Evolutionary conservation across 2,797 vertebrate genomes (phyloP), one percentile per base, ranked within the genome.

Genomic region (Chloroceryle amazona): DNA sequence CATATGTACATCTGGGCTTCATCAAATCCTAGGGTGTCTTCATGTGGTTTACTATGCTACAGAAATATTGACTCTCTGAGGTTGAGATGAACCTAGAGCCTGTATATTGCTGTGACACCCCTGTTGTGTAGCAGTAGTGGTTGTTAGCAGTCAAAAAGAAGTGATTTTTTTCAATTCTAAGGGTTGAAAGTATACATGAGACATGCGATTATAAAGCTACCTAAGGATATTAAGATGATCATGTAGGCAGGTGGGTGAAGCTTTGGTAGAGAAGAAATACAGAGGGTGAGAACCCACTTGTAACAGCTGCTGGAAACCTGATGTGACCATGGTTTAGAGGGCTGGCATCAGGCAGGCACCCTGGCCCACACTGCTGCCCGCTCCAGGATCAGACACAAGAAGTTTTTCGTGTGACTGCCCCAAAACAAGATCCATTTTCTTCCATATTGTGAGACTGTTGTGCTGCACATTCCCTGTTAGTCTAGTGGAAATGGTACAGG

Each of bases 51-150:
- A 18, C 10, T 23, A 5, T 28, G 28, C 47, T 71, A 22, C 37
- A 54, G 3, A 54, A 58, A 18, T 1, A 0, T 47, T 5, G 11
- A 12, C 8, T 55, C 7, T 72, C 55, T 28, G 13, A 12, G 21
- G 18, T 9, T 82, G 75, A 83, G 72, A 6, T 31, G 47, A 23
- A 39, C 19, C 4, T 4, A 61, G 41, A 79, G 22, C 39, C 31
- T 46, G 10, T 47, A 13, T 1, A 1, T 33, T 41, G 9, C 49
- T 2, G 0, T 18, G 60, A 82, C 81, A 44, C 28, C 86, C 25
- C 31, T 66, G n/a, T 65, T 78, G 68, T 33, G 29, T 51, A 31
- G 55, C 44, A 86, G 57, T 61, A 73, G 17, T 42, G 33, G 4
- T 52, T 44, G 25, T 71, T 37, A 73, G 7, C 29, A 63, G 26